Conservation (phyloP, 2,888 invertebrate genomes). For the Plebejus anna region DNA sequence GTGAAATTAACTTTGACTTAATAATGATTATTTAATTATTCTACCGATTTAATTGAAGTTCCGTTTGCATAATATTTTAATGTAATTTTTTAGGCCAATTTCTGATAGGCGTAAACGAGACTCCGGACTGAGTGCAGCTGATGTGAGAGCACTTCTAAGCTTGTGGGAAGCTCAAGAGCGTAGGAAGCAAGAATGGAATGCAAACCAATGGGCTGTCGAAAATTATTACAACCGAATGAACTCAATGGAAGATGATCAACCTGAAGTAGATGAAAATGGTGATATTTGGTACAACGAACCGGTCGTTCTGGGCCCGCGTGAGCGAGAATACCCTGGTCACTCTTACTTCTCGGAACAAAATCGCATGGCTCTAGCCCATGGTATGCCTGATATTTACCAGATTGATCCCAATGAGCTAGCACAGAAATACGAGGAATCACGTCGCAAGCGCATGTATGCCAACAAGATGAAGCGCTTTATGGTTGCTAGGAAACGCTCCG, state of each 20-base stretch:
- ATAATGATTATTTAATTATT: not conserved
- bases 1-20: slow-evolving; percentile 40
- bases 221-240: slow-evolving; percentile 64
- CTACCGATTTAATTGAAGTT: not conserved
- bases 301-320: slow-evolving; percentile 70
- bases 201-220: slow-evolving; percentile 66
- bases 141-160: slow-evolving; percentile 79
- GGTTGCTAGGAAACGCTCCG: slow-evolving; percentile 80
- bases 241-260: slow-evolving; percentile 69
- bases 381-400: slow-evolving; percentile 68
- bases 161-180: slow-evolving; percentile 81
- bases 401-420: slow-evolving; percentile 66
- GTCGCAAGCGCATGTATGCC: slow-evolving; percentile 72
- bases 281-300: slow-evolving; percentile 81
- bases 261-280: slow-evolving; percentile 73
- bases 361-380: slow-evolving; percentile 63
- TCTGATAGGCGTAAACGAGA: slow-evolving; percentile 80
- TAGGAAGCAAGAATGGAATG: slow-evolving; percentile 73
- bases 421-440: slow-evolving; percentile 69
- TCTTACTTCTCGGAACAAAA: slow-evolving; percentile 74
- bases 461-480: slow-evolving; percentile 81
- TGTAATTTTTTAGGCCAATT: slow-evolving; percentile 52
- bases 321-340: slow-evolving; percentile 65
- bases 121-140: slow-evolving; percentile 81
- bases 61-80: not conserved